Evolutionary conservation across 1,140 invertebrate species (phyloP).

Genomic region (Battus philenor): DNA sequence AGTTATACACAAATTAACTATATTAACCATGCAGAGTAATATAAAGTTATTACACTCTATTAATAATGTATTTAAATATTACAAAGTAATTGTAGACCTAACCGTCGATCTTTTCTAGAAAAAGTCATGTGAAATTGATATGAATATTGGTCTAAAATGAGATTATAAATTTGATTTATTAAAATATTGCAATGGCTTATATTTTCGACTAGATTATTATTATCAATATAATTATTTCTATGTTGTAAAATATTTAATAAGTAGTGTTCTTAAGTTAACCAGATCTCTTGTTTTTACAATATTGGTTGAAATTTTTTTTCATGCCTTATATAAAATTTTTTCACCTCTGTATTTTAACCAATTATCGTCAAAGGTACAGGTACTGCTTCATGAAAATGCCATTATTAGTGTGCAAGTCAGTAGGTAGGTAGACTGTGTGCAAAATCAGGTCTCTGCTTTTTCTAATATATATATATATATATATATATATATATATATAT

Average conservation of each 20-base stretch:
- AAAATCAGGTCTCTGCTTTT: too few species aligned
- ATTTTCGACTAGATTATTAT: constrained; percentile 69
- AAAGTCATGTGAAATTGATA: constrained; percentile 34
- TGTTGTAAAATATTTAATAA: constrained; percentile 36
- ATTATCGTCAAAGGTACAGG: too few species aligned
- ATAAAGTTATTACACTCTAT: constrained; percentile 32
- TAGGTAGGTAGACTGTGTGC: too few species aligned
- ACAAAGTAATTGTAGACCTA: constrained; percentile 22
- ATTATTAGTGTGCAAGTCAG: too few species aligned
- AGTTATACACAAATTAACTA: constrained; percentile 44
- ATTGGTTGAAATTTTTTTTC: too few species aligned
- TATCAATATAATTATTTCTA: constrained; percentile 61
- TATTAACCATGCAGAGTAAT: constrained; percentile 51
- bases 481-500: too few species aligned
- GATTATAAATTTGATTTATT: constrained; percentile 31
- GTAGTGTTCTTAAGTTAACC: neutral
- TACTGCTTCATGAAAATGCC: too few species aligned
- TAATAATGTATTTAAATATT: constrained; percentile 31
- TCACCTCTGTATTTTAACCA: too few species aligned
- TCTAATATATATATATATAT: too few species aligned
- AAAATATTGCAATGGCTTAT: constrained; percentile 70
- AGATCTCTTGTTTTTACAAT: too few species aligned
- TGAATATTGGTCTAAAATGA: constrained; percentile 29
- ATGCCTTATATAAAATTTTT: too few species aligned
- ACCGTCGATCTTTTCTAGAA: too few species aligned